phyloP scores from a whole-genome alignment of 2,113 vertebrate species.

The Engraulis encrasicolus region DNA sequence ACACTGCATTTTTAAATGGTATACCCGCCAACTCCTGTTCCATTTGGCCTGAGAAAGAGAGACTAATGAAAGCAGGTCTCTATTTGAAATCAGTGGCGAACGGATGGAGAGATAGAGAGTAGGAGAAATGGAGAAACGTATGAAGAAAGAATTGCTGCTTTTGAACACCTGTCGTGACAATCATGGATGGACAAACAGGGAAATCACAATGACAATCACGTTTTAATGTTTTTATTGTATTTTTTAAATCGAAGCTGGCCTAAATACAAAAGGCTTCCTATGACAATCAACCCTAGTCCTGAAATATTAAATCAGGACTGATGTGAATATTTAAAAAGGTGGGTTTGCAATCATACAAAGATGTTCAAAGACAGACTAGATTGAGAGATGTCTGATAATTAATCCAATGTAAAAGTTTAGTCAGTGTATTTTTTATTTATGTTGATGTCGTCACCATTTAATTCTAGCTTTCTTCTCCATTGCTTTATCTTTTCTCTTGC shows the following conservation, averaged over 20 bases:
- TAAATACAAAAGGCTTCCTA: not conserved
- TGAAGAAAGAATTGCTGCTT: not conserved
- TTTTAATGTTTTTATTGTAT: no score
- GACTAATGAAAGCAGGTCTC: not conserved
- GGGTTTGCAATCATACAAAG: not conserved
- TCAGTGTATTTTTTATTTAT: slow-evolving; percentile 18
- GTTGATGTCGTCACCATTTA: slow-evolving; percentile 8
- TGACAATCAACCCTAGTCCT: slow-evolving; percentile 23
- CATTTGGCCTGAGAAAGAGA: not conserved
- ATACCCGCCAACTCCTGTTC: not conserved
- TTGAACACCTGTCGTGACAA: slow-evolving; percentile 10
- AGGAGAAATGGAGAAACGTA: no score
- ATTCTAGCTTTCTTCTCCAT: slow-evolving; percentile 5
- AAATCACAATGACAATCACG: not conserved
- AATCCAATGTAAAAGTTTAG: slow-evolving; percentile 14
- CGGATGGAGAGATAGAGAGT: slow-evolving; percentile 18
- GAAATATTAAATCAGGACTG: not conserved
- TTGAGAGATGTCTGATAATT: slow-evolving; percentile 3
- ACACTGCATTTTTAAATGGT: no score
- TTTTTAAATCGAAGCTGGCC: not conserved
- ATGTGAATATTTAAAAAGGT: not conserved
- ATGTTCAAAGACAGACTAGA: not conserved
- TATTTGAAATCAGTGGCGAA: not conserved
- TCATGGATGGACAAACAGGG: slow-evolving; percentile 3
- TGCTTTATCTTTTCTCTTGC: not conserved